Base-by-base conservation (phyloP, 2,888 invertebrate species). In the Nemurella pictetii region DNA sequence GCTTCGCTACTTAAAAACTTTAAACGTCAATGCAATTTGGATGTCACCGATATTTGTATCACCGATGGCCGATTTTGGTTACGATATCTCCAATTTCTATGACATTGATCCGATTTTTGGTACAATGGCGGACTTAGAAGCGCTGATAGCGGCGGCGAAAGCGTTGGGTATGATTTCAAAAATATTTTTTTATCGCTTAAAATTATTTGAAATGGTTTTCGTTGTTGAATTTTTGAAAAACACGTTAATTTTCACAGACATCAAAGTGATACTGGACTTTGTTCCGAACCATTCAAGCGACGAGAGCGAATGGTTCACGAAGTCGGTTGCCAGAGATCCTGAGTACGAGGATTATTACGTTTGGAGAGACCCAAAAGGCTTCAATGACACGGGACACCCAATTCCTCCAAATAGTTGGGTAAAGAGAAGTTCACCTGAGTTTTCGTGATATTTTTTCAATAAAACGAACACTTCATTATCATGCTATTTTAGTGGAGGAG, bases 51-150 rank as follows among this genome's bases (percentile, higher is more conserved):
- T 98, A 88, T 96, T 94, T 90, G 91, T 92, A 84, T 96, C 96
- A 0, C 97, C 97, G 0, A 95, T 96, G 95, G 92, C 93, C 0
- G 97, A 98, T 90, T 95, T 95, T 89, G 97, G 97, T 0, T 97
- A 97, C 88, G 97, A 98, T 89, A 95, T 97, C 87, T 93, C 95
- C 30, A 93, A 97, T 90, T 97, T 95, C 89, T 93, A 91, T 84
- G 92, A 93, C 27, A 93, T 97, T 32, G 94, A 96, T 87, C 90
- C 93, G 0, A 92, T 93, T 84, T 97, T 94, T 89, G 97, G 97
- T 0, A 94, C 93, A 0, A 91, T 96, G 90, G 91, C 91, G 0
- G 96, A 97, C 89, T 95, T 97, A 83, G 91, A 92, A 0, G 89
- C 91, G 0, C 89, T 96, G 15, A 89, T 94, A 0, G 87, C 87